Conservation (phyloP, 1,140 invertebrate species). For the Drosophila saltans region DNA sequence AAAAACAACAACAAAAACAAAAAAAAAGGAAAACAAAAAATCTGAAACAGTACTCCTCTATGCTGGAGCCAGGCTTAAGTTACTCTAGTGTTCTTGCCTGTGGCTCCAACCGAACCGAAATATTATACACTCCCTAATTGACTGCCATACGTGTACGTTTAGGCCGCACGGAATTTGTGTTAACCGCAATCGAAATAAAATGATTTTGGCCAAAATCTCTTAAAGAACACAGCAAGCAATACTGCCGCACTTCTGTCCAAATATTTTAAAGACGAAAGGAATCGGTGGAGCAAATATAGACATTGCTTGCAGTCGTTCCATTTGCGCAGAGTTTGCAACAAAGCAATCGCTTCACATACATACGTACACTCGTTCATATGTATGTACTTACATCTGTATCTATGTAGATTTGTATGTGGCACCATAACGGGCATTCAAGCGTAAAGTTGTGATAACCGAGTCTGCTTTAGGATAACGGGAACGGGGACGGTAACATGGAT, state of each 20-base stretch:
- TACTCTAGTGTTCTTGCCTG: neutral
- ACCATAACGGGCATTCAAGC: constrained; percentile 26
- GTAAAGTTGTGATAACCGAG: constrained; percentile 27
- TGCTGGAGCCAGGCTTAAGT: constrained; percentile 7
- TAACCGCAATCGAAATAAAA: neutral
- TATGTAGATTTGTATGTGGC: constrained; percentile 14
- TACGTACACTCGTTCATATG: too few species aligned
- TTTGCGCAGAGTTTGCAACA: constrained; percentile 6
- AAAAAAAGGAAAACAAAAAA: neutral
- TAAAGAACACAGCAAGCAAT: neutral
- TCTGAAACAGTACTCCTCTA: constrained; percentile 15
- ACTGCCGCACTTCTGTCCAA: neutral
- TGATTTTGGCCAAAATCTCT: neutral
- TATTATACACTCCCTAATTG: constrained; percentile 10
- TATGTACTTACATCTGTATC: neutral
- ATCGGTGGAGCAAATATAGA: neutral
- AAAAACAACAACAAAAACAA: neutral
- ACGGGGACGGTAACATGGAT: neutral
- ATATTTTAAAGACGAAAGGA: constrained; percentile 5
- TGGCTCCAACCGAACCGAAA: constrained; percentile 7
- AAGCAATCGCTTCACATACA: neutral
- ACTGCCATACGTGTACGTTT: neutral
- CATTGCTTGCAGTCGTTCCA: constrained; percentile 6
- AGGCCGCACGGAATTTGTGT: neutral
- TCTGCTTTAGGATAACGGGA: neutral